A percentile compares a stretch with the other conserved stretches of the same genome.
These are phyloP conservation scores for Drosophila melanocephala DNA, from an alignment of 2,888 invertebrate species.

Conservation along the genomic window DNA sequence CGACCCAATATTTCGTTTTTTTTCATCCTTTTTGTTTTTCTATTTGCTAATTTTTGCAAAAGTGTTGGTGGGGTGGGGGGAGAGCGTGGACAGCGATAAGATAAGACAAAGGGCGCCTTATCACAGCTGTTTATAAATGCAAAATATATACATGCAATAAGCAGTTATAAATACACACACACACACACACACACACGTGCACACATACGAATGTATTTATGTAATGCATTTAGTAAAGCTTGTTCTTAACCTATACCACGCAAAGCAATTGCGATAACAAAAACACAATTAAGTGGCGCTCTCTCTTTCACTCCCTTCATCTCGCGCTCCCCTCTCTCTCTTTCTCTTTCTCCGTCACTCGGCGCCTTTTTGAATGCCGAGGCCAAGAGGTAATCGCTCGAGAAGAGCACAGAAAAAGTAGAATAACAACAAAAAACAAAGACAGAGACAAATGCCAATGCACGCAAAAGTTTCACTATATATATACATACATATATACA, in stretches of 20 bases:
- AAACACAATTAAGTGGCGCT: slow-evolving; percentile 63
- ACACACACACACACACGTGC: slow-evolving; percentile 10
- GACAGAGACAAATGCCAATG: slow-evolving; percentile 52
- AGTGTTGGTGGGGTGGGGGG: background rate
- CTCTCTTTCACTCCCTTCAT: background rate
- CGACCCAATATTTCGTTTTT: slow-evolving; percentile 63
- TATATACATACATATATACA: background rate
- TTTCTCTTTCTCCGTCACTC: background rate
- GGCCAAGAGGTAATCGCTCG: slow-evolving; percentile 70
- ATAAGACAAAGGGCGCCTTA: slow-evolving; percentile 65
- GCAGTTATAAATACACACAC: slow-evolving; percentile 14
- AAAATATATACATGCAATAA: slow-evolving; percentile 19
- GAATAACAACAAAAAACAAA: slow-evolving; percentile 38
- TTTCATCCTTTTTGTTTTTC: slow-evolving; percentile 32
- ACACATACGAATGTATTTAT: slow-evolving; percentile 4
- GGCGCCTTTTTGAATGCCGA: slow-evolving; percentile 63
- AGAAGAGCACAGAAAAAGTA: slow-evolving; percentile 44
- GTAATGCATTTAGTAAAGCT: slow-evolving; percentile 35
- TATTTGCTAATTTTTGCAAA: slow-evolving; percentile 54
- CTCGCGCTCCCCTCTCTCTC: slow-evolving; percentile 15
- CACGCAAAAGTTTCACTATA: slow-evolving; percentile 53
- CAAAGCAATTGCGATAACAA: slow-evolving; percentile 55
- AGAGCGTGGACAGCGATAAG: slow-evolving; percentile 49
- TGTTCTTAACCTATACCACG: slow-evolving; percentile 74
- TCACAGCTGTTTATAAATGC: slow-evolving; percentile 43